Evolutionary conservation across 2,113 vertebrate genomes (phyloP).

Genomic region (Holacanthus passer): DNA sequence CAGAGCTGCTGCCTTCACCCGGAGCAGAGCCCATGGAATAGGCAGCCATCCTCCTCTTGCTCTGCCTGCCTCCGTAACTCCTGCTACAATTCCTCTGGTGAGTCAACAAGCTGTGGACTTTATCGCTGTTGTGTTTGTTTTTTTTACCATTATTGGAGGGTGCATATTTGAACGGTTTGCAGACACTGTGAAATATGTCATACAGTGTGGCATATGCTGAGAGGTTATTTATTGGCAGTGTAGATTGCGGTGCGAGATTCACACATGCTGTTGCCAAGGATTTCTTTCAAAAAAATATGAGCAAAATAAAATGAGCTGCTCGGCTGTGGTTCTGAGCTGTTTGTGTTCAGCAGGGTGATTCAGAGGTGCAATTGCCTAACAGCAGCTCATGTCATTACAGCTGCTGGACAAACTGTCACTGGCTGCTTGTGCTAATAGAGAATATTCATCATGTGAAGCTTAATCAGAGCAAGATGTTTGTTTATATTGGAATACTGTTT

Average conservation of each 20-base stretch:
- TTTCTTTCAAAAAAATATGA: conserved; percentile 41
- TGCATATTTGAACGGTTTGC: conserved; percentile 1
- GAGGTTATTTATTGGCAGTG: conserved; percentile 40
- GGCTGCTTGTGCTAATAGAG: not conserved
- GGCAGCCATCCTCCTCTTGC: conserved; percentile 44
- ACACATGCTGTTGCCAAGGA: conserved; percentile 56
- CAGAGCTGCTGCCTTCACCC: conserved; percentile 47
- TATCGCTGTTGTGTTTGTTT: not conserved
- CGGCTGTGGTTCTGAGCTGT: conserved; percentile 24
- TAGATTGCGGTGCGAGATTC: conserved; percentile 37
- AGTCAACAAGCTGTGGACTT: conserved; percentile 42
- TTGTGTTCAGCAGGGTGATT: conserved; percentile 46
- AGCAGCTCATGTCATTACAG: conserved; percentile 35
- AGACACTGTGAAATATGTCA: conserved; percentile 29
- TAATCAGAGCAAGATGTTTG: not conserved
- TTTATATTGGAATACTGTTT: not conserved
- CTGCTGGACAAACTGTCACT: conserved; percentile 27
- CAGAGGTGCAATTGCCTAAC: conserved; percentile 42
- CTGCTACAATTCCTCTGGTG: conserved; percentile 52
- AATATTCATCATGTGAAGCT: not conserved
- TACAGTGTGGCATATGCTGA: conserved; percentile 46
- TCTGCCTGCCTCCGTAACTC: conserved; percentile 32
- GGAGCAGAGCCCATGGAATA: conserved; percentile 48
- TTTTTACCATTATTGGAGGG: not conserved
- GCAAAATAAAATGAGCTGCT: conserved; percentile 5